Evolutionary conservation across 2,113 vertebrate species (phyloP), one percentile per base, ranked within the genome.

Genomic region (Cephalopterus ornatus): DNA sequence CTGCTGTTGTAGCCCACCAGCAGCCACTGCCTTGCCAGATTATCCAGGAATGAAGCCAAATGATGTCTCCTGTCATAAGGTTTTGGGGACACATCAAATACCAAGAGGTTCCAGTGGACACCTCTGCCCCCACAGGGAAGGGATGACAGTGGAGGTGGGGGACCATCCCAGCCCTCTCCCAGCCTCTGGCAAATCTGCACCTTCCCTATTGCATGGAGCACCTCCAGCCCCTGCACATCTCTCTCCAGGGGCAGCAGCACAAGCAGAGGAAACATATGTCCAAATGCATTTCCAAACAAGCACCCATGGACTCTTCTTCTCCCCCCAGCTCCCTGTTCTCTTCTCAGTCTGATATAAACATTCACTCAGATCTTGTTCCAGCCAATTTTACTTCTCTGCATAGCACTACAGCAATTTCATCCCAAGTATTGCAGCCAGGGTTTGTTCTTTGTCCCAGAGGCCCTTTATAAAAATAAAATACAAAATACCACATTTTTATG

Each of bases 211-310:
- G 14, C 32, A 12, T 0, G 3, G 19, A 44, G 46, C 27, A 74
- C 2, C 56, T 35, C n/a, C 21, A 23, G 15, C 20, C 46, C n/a
- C 28, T 7, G 9, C 1, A 0, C 39, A 21, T 59, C 22, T 21
- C 20, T 4, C 20, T 91, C 33, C 39, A 46, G 37, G 49, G 33
- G 28, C 2, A 0, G 12, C 74, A 78, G 21, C 2, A 8, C 30
- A 20, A 52, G 37, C 2, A 17, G 49, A 49, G 46, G 50, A 61
- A 71, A 58, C 5, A 4, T 39, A 12, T 39, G 21, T 41, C 52
- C 49, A 22, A 32, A 32, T 0, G 0, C 11, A 73, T 73, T 55
- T 73, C 49, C 59, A 56, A 77, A 77, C 20, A 52, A 56, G 18
- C 4, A 20, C n/a, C 35, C 35, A 30, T 20, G 27, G 33, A 52